Evolutionary conservation across 2,888 invertebrate genomes (phyloP).

Genomic region (Byasa hedistus): DNA sequence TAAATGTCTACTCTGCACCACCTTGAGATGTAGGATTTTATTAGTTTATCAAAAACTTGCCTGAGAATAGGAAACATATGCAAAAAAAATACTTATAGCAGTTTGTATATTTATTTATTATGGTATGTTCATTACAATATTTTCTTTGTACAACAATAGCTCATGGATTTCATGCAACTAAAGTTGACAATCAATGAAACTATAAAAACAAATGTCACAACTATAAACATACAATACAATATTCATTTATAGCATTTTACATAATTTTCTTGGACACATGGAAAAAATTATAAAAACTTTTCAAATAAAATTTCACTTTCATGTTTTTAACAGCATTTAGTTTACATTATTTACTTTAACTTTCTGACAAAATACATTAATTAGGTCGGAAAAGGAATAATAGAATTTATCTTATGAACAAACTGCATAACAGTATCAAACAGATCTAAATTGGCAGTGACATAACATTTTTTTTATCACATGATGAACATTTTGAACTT

Average conservation of each 20-base stretch:
- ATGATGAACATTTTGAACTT: constrained; percentile 20
- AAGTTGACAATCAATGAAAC: constrained; percentile 56
- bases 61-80: neutral
- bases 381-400: neutral
- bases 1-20: no score
- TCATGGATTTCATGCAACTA: constrained; percentile 65
- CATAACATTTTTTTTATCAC: constrained; percentile 6
- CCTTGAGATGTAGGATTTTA: no score
- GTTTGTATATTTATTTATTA: constrained; percentile 75
- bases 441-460: constrained; percentile 27
- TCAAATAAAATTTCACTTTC: constrained; percentile 2
- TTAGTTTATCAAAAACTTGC: no score
- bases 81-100: constrained; percentile 46
- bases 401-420: neutral
- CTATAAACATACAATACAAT: constrained; percentile 7
- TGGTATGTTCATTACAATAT: constrained; percentile 72
- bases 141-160: constrained; percentile 69
- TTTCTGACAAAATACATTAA: constrained; percentile 5
- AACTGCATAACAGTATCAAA: constrained; percentile 17
- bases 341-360: constrained; percentile 5
- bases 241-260: constrained; percentile 2
- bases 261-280: constrained; percentile 18
- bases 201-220: constrained; percentile 43
- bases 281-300: constrained; percentile 7
- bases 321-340: neutral